phyloP scores from a whole-genome alignment of 2,888 invertebrate genomes.

The Cremastobaeus sp. region DNA sequence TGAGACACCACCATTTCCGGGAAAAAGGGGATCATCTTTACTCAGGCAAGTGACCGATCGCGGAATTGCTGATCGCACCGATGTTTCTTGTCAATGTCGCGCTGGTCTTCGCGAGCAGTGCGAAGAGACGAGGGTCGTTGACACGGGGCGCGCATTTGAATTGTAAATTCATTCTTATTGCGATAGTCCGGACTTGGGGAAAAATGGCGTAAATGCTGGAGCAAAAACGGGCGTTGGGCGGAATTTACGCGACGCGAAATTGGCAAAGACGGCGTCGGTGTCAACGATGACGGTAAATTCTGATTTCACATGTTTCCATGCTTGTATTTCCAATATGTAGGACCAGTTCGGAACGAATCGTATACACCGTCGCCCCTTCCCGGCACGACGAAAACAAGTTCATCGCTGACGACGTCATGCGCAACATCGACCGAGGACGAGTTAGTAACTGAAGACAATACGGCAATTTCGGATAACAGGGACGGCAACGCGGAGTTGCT shows the following conservation, averaged over 20 bases:
- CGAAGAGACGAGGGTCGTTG: not conserved
- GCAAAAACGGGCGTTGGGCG: too few relatives aligned
- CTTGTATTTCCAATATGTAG: slow-evolving; percentile 62
- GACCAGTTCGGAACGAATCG: slow-evolving; percentile 76
- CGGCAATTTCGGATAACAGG: slow-evolving; percentile 74
- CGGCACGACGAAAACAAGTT: slow-evolving; percentile 70
- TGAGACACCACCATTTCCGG: slow-evolving; percentile 88
- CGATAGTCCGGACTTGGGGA: too few relatives aligned
- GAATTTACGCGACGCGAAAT: not conserved
- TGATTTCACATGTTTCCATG: not conserved
- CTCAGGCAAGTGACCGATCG: slow-evolving; percentile 81
- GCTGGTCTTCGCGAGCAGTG: too few relatives aligned
- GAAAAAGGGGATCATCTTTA: slow-evolving; percentile 86
- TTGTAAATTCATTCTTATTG: too few relatives aligned
- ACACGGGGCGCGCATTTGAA: too few relatives aligned
- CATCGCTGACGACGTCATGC: slow-evolving; percentile 71
- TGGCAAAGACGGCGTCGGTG: not conserved
- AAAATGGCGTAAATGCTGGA: too few relatives aligned
- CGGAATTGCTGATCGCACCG: too few relatives aligned
- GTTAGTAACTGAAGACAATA: slow-evolving; percentile 70
- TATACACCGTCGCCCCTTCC: slow-evolving; percentile 74
- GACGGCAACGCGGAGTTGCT: slow-evolving; percentile 80
- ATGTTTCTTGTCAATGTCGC: too few relatives aligned
- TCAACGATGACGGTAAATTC: not conserved
- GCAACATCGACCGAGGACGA: slow-evolving; percentile 71